A percentile compares a stretch with the other conserved stretches of the same genome.
phyloP scores from a whole-genome alignment of 2,888 invertebrate species.

The Gnatocerus cornutus region DNA sequence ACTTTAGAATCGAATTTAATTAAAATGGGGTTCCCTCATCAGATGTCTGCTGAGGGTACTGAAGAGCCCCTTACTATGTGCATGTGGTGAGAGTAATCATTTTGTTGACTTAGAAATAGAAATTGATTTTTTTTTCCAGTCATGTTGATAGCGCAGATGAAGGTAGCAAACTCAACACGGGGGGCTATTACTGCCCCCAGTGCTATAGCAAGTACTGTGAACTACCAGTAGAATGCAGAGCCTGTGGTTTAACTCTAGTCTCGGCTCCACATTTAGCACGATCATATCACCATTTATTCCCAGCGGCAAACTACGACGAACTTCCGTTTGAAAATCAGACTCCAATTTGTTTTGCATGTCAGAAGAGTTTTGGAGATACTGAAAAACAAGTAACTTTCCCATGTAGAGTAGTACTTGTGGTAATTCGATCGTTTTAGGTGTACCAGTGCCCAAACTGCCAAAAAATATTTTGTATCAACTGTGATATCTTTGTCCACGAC shows the following conservation, averaged over 20 bases:
- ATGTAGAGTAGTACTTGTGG: neutral
- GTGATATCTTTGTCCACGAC: conserved; percentile 95
- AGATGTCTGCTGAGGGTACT: conserved; percentile 75
- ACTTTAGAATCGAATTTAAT: conserved; percentile 85
- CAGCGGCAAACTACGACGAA: conserved; percentile 90
- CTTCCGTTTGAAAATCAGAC: conserved; percentile 76
- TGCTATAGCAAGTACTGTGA: conserved; percentile 99
- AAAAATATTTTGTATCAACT: conserved; percentile 92
- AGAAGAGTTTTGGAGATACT: conserved; percentile 77
- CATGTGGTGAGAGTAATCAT: conserved; percentile 83
- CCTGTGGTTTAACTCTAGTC: conserved; percentile 95
- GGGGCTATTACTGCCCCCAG: conserved; percentile 93
- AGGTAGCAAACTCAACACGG: conserved; percentile 79
- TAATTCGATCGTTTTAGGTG: conserved; percentile 73
- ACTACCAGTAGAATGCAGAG: conserved; percentile 96
- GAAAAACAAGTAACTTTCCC: conserved; percentile 81
- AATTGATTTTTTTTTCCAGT: conserved; percentile 71
- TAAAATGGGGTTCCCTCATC: conserved; percentile 98
- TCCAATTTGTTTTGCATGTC: conserved; percentile 83
- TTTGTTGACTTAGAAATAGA: neutral
- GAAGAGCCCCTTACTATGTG: conserved; percentile 86
- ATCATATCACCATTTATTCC: conserved; percentile 98
- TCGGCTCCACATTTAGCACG: conserved; percentile 98
- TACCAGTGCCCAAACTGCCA: conserved; percentile 88
- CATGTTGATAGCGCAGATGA: conserved; percentile 86